phyloP scores from a whole-genome alignment of 2,888 invertebrate genomes.

The Eremobia ochroleuca region DNA sequence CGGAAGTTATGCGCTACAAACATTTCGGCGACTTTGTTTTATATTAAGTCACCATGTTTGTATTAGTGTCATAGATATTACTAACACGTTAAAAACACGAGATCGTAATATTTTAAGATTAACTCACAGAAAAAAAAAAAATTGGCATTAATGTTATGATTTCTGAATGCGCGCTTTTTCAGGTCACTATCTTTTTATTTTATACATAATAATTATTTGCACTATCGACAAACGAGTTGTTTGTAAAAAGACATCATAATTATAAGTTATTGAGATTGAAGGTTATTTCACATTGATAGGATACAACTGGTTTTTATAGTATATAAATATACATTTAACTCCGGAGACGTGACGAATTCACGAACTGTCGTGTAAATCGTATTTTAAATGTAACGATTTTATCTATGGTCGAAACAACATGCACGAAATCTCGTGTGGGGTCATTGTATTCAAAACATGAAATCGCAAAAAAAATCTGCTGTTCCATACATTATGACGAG shows the following conservation, averaged over 20 bases:
- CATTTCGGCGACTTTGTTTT: too few species aligned
- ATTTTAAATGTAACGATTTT: not conserved
- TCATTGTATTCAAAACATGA: too few species aligned
- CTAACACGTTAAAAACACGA: not conserved
- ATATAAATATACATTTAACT: not conserved
- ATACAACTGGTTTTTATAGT: not conserved
- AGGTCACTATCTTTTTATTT: not conserved
- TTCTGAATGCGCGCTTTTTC: slow-evolving; percentile 13
- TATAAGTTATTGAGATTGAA: not conserved
- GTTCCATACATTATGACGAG: too few species aligned
- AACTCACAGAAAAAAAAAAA: not conserved
- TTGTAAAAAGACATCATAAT: not conserved
- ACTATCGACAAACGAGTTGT: not conserved
- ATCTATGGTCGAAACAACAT: too few species aligned
- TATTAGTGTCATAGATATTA: not conserved
- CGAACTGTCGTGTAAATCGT: not conserved
- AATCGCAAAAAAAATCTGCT: too few species aligned
- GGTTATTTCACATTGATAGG: not conserved
- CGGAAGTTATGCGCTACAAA: too few species aligned
- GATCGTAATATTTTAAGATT: too few species aligned
- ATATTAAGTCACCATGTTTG: not conserved
- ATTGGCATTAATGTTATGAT: too few species aligned
- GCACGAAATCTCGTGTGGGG: too few species aligned
- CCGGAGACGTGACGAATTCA: not conserved
- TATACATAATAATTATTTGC: not conserved